Conservation (phyloP, 2,113 vertebrate species). For the Sapajus apella region DNA sequence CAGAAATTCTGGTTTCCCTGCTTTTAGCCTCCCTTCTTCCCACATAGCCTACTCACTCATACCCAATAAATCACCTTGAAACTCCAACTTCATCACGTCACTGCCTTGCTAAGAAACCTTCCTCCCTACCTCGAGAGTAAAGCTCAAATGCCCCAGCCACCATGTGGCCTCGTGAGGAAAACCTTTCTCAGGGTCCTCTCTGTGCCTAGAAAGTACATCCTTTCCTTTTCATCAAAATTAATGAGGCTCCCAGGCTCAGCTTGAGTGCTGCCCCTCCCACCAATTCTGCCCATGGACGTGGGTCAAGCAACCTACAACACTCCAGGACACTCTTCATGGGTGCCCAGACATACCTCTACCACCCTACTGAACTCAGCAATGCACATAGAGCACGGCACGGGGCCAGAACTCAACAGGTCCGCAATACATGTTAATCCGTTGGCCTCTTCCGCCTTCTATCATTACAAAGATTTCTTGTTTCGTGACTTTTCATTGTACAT, state of each 20-base stretch:
- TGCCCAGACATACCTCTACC: neutral
- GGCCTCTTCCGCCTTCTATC: neutral
- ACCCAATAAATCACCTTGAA: neutral
- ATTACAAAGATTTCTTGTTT: neutral
- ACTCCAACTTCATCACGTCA: neutral
- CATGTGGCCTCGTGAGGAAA: neutral
- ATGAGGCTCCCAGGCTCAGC: neutral
- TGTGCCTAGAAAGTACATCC: neutral
- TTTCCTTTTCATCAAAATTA: neutral
- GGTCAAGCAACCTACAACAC: neutral
- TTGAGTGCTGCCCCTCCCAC: too few relatives aligned
- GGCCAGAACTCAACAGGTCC: neutral
- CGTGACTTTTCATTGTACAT: neutral
- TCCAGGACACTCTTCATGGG: neutral
- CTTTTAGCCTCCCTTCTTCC: neutral
- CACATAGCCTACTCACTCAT: neutral
- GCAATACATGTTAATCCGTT: neutral
- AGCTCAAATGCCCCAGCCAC: neutral
- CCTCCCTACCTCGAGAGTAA: neutral
- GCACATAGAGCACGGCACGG: neutral
- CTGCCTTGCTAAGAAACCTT: neutral
- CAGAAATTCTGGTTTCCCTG: neutral
- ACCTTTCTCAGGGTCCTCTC: neutral
- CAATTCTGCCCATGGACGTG: neutral
- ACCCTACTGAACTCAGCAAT: neutral